Evolutionary conservation across 1,140 invertebrate species (phyloP), one percentile per base, ranked within the genome.

Genomic region (Microplitis demolitor): DNA sequence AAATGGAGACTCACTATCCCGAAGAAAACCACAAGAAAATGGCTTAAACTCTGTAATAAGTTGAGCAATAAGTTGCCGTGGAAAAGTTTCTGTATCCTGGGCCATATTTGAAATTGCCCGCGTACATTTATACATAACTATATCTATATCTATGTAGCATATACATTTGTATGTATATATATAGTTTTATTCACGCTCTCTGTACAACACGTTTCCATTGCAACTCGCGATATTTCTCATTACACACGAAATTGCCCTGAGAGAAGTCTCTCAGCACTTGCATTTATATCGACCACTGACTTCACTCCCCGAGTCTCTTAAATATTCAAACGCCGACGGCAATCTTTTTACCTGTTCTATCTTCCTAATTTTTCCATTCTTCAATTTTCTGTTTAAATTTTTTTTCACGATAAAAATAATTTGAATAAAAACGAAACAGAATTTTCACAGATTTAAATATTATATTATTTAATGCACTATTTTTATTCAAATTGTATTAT

Each of bases 1-100:
- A 64, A 66, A 50, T 66, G 70, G 64, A 58, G 62, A 53, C n/a
- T n/a, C 58, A 45, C 39, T 45, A 45, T 45, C 39, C 39, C 11
- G 39, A 45, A 45, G 13, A 56, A 45, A 14, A 63, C 24, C 33
- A 58, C 16, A 16, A 45, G 14, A 69, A 58, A 35, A 54, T 63
- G 74, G 78, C 73, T 81, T 81, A 79, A 81, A 80, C 80, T 81
- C 80, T 63, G 78, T 81, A 81, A 80, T 81, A 81, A 81, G 80
- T 81, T 81, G 71, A 72, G 76, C 80, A 79, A 81, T 81, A 81
- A 81, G 78, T 81, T 81, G 63, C 72, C 33, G 51, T 63, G 74
- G 24, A 67, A 80, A 81, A 81, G 78, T 81, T 81, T 80, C 72
- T 67, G 70, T 75, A 67, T 54, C 16, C 24, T 67, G 71, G 64